Evolutionary conservation across 1,140 invertebrate genomes (phyloP), one percentile per base, ranked within the genome.

Genomic region (Aricia agestis): DNA sequence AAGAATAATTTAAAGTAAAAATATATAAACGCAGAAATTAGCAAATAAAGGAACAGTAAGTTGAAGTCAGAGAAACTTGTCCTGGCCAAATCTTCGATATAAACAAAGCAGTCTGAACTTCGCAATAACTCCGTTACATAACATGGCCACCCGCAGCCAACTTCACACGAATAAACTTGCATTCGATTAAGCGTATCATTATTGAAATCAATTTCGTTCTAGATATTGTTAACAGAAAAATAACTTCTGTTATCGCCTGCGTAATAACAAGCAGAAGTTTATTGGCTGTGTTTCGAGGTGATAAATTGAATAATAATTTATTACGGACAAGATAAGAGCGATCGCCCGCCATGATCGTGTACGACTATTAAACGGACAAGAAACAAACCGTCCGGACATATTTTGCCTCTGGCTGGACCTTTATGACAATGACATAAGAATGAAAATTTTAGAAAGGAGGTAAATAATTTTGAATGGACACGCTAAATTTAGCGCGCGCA

Each of bases 231-330:
- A 42, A 63, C 68, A 63, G 73, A 81, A 83, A 83, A 78, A 81
- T 73, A 59, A 73, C 76, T 65, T 67, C 71, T 77, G 82, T 85
- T 87, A 87, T 87, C 85, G 77, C 73, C 58, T 78, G 86, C 83
- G 87, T 88, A 88, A 89, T 87, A 88, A 87, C 81, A 79, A 76
- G 80, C 84, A 84, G 85, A 78, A 90, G 86, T 90, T 89, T 90
- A 87, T 88, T 85, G 86, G 81, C 78, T 71, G 76, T 79, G 81
- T 74, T 78, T 72, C 68, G 71, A 78, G 73, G 78, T 88, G 87
- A 90, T 90, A 90, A 88, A 90, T 90, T 88, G 87, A 88, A 88
- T 90, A 90, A 88, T 87, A 88, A 90, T 90, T 90, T 90, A 88
- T 90, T 87, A 74, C 74, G 72, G 74, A 80, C 76, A 66, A 87